Base-by-base conservation (phyloP, 2,888 invertebrate species). In the Acronicta leporina region DNA sequence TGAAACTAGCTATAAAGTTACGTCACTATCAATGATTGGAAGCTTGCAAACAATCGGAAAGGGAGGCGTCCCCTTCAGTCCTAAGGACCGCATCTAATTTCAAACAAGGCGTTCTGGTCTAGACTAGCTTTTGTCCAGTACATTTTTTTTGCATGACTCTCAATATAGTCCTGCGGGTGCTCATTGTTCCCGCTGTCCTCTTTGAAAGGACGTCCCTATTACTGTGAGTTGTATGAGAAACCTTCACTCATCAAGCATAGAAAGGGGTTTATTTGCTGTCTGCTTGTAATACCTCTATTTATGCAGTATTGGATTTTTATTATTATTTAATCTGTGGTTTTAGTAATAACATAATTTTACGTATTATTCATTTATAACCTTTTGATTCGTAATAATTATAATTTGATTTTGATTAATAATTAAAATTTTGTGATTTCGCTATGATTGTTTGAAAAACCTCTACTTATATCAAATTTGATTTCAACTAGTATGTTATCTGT, bases 121-220 rank as follows among this genome's bases (percentile, higher is more conserved):
- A 87, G 85, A 81, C 83, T 70, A 62, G 68, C 85, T 83, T 85
- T 90, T 90, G 86, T 87, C 75, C 68, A 63, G 69, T 63, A 53
- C 68, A 78, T 79, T 86, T 88, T 51, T 67, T 88, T 87, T 84
- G 82, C 85, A 85, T 82, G 80, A 82, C 81, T 85, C 82, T 87
- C 84, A 86, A 87, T 87, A 85, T 73, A 77, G 83, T 89, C 87
- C 87, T 85, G 75, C 54, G 79, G 81, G 82, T 83, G 58, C 59
- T 80, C 75, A 90, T 92, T 92, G 91, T 92, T 87, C 84, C 72
- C 59, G 63, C 71, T 79, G 82, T 82, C 81, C 82, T 56, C 64
- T 79, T 80, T 84, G 80, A 87, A 85, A 78, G 63, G 65, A 81
- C 73, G 72, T 67, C 63, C 70, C 74, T 78, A 70, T 76, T 76